A percentile compares a stretch with the other conserved stretches of the same genome.
These are phyloP conservation scores for Nibea coibor DNA, from an alignment of 2,113 vertebrate genomes.

Conservation along the genomic window DNA sequence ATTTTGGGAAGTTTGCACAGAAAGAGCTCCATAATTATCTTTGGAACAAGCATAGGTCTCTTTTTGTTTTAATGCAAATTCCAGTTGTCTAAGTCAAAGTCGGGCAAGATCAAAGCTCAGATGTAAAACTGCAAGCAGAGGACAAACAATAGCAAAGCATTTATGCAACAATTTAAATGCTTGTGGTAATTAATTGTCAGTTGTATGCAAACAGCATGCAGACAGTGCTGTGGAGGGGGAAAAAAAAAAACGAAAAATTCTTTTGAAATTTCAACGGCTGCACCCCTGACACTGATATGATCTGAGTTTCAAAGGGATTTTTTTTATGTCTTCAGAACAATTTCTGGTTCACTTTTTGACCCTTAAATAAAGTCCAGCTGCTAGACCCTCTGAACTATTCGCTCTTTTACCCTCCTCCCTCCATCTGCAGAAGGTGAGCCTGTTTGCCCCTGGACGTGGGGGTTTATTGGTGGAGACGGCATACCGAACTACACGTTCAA, in stretches of 20 bases:
- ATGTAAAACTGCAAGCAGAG: constrained; percentile 23
- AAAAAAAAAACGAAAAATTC: constrained; percentile 26
- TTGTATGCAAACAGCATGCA: constrained; percentile 31
- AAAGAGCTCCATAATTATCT: constrained; percentile 31
- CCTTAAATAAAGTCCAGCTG: constrained; percentile 82
- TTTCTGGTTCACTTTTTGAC: constrained; percentile 79
- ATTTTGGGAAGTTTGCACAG: constrained; percentile 45
- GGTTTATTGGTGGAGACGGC: constrained; percentile 45
- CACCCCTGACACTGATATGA: constrained; percentile 73
- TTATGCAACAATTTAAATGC: constrained; percentile 44
- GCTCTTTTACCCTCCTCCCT: constrained; percentile 44
- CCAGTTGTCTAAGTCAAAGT: constrained; percentile 35
- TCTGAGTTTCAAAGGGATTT: constrained; percentile 79
- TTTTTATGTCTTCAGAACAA: constrained; percentile 72
- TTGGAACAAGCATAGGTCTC: constrained; percentile 21
- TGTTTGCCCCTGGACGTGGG: constrained; percentile 61
- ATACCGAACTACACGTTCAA: constrained; percentile 38
- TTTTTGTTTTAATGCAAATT: constrained; percentile 48
- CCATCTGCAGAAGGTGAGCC: constrained; percentile 67
- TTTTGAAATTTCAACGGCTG: constrained; percentile 50
- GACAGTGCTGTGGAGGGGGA: neutral
- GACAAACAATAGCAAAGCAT: constrained; percentile 36
- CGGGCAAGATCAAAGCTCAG: constrained; percentile 11
- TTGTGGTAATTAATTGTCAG: constrained; percentile 38
- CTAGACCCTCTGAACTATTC: constrained; percentile 73